Conservation (phyloP, 2,888 invertebrate species). For the Rotaria magnacalcarata region DNA sequence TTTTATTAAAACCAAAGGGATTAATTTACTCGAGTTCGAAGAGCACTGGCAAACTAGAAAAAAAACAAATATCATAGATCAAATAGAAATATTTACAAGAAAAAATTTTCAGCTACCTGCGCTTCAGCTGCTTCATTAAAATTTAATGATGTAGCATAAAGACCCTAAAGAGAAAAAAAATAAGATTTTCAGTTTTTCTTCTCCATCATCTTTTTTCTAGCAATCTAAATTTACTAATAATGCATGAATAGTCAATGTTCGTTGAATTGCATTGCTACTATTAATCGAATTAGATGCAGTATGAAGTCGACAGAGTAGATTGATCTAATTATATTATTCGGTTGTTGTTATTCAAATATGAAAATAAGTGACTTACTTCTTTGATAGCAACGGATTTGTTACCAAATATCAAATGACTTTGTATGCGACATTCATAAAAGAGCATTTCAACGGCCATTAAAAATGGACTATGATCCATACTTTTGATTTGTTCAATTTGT, state of each 20-base stretch:
- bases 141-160: constrained; percentile 30
- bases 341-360: background rate
- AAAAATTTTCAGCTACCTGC: background rate
- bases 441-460: constrained; percentile 33
- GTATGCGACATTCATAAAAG: constrained; percentile 34
- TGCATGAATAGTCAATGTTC: constrained; percentile 19
- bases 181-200: background rate
- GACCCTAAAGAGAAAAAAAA: background rate
- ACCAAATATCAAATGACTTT: constrained; percentile 17
- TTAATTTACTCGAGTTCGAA: background rate
- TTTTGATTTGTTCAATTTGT: constrained; percentile 37
- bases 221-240: constrained; percentile 1
- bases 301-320: background rate
- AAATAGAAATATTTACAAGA: background rate
- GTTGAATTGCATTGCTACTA: background rate
- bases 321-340: background rate
- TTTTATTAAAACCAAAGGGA: background rate
- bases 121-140: constrained; percentile 13
- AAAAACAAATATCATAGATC: background rate
- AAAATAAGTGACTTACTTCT: background rate
- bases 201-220: background rate
- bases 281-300: background rate
- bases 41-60: background rate
- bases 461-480: constrained; percentile 28
- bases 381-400: constrained; percentile 20